A percentile compares a stretch with the other conserved stretches of the same genome.
These are phyloP conservation scores for Saccostrea glomerata DNA, from an alignment of 1,140 invertebrate species.

Conservation along the genomic window DNA sequence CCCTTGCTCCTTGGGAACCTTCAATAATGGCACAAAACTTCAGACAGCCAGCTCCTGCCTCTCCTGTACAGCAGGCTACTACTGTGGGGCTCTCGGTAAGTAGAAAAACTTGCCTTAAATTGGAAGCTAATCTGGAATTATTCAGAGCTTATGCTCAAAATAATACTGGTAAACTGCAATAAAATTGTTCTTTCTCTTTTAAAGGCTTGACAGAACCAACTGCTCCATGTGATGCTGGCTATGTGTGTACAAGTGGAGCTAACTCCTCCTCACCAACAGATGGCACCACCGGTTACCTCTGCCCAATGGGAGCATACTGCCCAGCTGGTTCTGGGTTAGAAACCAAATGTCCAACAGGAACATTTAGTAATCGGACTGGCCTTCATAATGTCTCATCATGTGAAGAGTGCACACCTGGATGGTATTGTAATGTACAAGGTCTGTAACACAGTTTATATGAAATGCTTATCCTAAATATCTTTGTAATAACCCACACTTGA, in stretches of 20 bases:
- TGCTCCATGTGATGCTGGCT: slow-evolving; percentile 70
- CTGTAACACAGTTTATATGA: not conserved
- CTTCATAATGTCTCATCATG: slow-evolving; percentile 73
- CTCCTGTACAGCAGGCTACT: slow-evolving; percentile 69
- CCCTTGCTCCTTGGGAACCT: slow-evolving; percentile 73
- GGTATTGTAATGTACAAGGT: slow-evolving; percentile 72
- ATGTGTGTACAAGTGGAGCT: slow-evolving; percentile 71
- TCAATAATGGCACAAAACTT: slow-evolving; percentile 71
- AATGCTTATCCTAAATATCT: too few species aligned
- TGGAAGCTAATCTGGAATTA: too few species aligned
- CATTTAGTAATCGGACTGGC: slow-evolving; percentile 68
- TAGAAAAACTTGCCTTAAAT: not conserved
- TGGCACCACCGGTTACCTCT: slow-evolving; percentile 70
- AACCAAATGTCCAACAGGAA: slow-evolving; percentile 72
- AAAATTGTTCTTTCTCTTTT: slow-evolving; percentile 33
- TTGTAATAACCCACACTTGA: too few species aligned
- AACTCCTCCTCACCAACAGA: slow-evolving; percentile 68
- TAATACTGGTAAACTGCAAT: too few species aligned
- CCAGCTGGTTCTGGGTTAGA: slow-evolving; percentile 71
- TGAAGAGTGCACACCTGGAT: slow-evolving; percentile 69
- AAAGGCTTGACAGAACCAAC: slow-evolving; percentile 71
- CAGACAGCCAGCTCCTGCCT: slow-evolving; percentile 66
- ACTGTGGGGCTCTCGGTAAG: slow-evolving; percentile 69
- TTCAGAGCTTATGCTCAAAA: too few species aligned
- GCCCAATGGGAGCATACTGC: slow-evolving; percentile 73